Base-by-base conservation (phyloP, 2,113 vertebrate species). In the Oreocharis arfaki region DNA sequence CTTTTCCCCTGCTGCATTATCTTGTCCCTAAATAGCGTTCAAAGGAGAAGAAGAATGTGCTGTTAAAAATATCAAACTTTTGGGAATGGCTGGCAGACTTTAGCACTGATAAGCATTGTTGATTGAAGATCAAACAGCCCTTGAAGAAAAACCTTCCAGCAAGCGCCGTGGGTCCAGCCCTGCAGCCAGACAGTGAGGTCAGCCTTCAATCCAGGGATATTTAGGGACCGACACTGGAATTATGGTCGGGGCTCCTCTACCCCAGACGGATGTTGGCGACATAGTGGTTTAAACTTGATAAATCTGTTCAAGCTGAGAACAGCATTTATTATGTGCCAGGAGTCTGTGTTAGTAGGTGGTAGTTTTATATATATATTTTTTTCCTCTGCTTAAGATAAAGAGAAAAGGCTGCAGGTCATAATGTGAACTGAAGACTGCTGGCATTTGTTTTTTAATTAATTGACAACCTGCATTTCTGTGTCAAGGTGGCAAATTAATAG, bases 1-100 rank as follows among this genome's bases (percentile, higher is more conserved):
- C 79, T 67, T 74, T 46, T 13, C 75, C 91, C 67, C 56, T 3
- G n/a, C 35, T 22, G 39, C 4, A 3, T 74, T 96, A 89, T 95
- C 93, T 94, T 93, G 65, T 91, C 93, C 89, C 50, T 35, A 83
- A 90, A 70, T 32, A 89, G 91, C 44, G 1, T 87, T 95, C 86
- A 87, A 85, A 94, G 80, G 76, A 83, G 84, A 53, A 91, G 92
- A 92, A 92, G 94, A 85, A 96, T 89, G 95, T 76, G 75, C 90
- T 89, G 93, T 96, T 96, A 94, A 93, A 96, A 95, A 96, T 87
- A 94, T 37, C 87, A 82, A 79, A 87, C 91, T 97, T 91, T 75
- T 16, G 95, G 81, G 76, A 55, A 67, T 64, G 93, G 84, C 90
- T 94, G 94, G 74, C 92, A 96, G 95, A 82, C 93, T 64, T 60